Evolutionary conservation across 2,113 vertebrate genomes (phyloP).

Genomic region (Orientallactaga bullata): DNA sequence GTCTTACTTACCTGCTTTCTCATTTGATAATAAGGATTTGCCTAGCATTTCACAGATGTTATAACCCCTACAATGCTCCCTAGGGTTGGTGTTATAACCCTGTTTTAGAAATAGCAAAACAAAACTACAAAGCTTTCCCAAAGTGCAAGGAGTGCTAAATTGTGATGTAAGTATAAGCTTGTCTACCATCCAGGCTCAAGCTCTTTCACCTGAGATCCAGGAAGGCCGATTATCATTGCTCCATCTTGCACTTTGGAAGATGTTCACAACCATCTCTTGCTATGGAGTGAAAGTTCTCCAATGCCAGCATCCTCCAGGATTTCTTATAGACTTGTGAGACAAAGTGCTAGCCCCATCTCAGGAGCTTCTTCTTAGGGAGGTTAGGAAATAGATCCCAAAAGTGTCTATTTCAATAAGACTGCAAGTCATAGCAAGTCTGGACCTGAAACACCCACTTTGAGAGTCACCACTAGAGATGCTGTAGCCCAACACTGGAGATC

Average conservation of each 20-base stretch:
- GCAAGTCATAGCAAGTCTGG: background rate
- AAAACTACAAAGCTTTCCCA: background rate
- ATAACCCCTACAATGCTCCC: background rate
- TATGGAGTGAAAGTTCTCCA: background rate
- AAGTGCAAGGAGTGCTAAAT: background rate
- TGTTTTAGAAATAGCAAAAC: conserved; percentile 13
- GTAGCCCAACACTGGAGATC: no score
- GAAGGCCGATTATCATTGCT: background rate
- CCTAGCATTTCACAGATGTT: background rate
- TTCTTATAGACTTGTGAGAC: no score
- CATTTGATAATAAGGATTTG: background rate
- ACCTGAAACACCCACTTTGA: background rate
- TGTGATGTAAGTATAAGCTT: background rate
- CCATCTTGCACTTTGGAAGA: background rate
- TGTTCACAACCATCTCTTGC: background rate
- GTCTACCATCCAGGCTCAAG: background rate
- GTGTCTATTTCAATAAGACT: background rate
- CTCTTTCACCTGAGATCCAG: background rate
- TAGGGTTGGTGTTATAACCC: background rate
- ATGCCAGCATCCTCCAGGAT: background rate
- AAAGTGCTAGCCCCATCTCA: no score
- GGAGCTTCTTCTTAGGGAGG: background rate
- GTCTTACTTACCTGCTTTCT: background rate
- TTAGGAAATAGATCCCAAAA: background rate
- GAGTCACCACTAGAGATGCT: background rate